Conservation (phyloP, 2,797 vertebrate genomes). For the Gymnoscopelus braueri region DNA sequence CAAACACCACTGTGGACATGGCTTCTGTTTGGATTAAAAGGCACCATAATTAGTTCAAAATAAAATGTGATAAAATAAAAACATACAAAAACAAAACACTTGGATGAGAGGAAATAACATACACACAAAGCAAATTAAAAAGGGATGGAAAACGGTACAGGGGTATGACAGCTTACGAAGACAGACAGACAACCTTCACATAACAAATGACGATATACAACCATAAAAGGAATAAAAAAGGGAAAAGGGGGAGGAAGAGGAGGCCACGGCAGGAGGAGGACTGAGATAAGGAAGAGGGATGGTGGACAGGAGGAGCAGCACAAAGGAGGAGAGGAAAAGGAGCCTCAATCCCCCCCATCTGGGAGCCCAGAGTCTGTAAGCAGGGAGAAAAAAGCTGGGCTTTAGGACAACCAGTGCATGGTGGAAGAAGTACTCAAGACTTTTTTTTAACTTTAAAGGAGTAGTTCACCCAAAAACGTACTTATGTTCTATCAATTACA, state of each 20-base stretch:
- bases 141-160: not conserved
- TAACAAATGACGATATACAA: too few relatives aligned
- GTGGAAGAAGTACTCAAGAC: too few relatives aligned
- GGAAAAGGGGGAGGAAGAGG: constrained; percentile 42
- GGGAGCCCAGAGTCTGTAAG: constrained; percentile 72
- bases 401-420: constrained; percentile 34
- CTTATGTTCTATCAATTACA: too few relatives aligned
- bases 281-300: constrained; percentile 41
- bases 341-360: constrained; percentile 67
- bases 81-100: constrained; percentile 1
- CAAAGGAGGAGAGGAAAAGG: constrained; percentile 52
- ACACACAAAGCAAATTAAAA: constrained; percentile 19
- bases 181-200: too few relatives aligned
- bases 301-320: constrained; percentile 41
- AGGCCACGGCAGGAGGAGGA: constrained; percentile 46
- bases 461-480: too few relatives aligned
- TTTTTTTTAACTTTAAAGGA: too few relatives aligned
- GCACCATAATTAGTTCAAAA: constrained; percentile 37
- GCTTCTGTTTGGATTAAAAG: constrained; percentile 38
- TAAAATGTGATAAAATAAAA: not conserved
- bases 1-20: not conserved
- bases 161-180: too few relatives aligned
- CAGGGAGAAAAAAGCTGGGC: constrained; percentile 55
- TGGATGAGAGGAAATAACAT: constrained; percentile 28
- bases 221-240: too few relatives aligned